These are phyloP conservation scores for Hydroisotoma schaefferi DNA, from an alignment of 2,888 invertebrate genomes.

Conservation along the genomic window DNA sequence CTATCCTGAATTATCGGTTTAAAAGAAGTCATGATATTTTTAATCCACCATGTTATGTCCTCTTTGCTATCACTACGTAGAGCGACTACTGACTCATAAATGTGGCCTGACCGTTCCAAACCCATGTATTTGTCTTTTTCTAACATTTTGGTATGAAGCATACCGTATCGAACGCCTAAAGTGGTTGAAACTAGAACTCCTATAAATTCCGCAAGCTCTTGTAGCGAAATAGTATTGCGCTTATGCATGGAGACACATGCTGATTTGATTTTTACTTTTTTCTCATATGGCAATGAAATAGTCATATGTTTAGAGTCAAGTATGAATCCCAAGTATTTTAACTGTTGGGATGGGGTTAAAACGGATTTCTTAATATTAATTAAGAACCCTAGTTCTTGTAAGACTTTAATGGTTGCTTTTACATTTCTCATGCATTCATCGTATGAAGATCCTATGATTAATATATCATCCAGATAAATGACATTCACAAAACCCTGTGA, in stretches of 20 bases:
- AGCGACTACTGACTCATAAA: neutral
- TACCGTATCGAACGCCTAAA: slow-evolving; percentile 17
- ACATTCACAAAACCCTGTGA: neutral
- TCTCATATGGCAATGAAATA: neutral
- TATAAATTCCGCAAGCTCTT: slow-evolving; percentile 6
- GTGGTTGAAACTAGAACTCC: slow-evolving; percentile 17
- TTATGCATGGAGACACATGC: neutral
- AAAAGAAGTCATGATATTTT: neutral
- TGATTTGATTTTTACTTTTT: neutral
- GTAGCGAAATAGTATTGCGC: neutral
- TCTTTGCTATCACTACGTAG: neutral
- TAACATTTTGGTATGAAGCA: slow-evolving; percentile 18
- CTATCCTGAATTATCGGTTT: slow-evolving; percentile 9
- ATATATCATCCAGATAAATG: slow-evolving; percentile 14
- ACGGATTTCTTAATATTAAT: slow-evolving; percentile 10
- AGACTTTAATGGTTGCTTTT: neutral
- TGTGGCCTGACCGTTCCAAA: neutral
- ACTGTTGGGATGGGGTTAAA: neutral
- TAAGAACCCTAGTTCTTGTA: slow-evolving; percentile 3
- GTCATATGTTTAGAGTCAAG: neutral
- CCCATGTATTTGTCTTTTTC: slow-evolving; percentile 15
- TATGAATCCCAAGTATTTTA: slow-evolving; percentile 14
- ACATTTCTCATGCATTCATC: neutral
- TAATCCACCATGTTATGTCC: slow-evolving; percentile 20
- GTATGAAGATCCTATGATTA: neutral